Evolutionary conservation across 2,113 vertebrate species (phyloP).

Genomic region (Hystrix brachyura): DNA sequence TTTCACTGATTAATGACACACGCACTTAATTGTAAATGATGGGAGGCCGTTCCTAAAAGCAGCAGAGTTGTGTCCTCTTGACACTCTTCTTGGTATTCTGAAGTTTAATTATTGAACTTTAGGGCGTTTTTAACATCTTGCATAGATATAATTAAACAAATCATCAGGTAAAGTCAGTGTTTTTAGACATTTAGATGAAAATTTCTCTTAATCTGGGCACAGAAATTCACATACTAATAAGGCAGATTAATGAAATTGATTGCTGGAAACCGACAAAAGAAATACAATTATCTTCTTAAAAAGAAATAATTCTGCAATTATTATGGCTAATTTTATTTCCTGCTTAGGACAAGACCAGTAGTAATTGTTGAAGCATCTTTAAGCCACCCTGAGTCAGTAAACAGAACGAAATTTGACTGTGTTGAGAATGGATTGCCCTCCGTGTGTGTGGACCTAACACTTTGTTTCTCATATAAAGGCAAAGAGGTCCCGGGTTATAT

Average conservation of each 20-base stretch:
- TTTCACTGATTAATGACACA: conserved; percentile 70
- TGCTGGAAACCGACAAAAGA: neutral
- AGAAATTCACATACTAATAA: neutral
- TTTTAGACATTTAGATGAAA: conserved; percentile 36
- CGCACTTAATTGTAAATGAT: conserved; percentile 68
- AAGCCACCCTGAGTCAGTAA: conserved; percentile 90
- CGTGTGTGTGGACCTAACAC: conserved; percentile 90
- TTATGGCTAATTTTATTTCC: conserved; percentile 68
- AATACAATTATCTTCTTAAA: neutral
- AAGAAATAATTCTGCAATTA: conserved; percentile 63
- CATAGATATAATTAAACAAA: conserved; percentile 68
- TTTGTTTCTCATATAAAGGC: conserved; percentile 95
- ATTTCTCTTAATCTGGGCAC: neutral
- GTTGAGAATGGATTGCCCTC: conserved; percentile 89
- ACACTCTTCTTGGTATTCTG: conserved; percentile 52
- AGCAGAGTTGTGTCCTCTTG: conserved; percentile 53
- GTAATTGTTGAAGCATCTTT: conserved; percentile 93
- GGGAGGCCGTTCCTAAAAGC: conserved; percentile 60
- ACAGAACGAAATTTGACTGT: conserved; percentile 90
- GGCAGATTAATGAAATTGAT: neutral
- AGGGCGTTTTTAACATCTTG: neutral
- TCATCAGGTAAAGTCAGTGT: neutral
- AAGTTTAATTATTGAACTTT: conserved; percentile 59
- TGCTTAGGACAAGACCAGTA: conserved; percentile 94
- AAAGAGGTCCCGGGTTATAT: conserved; percentile 90